Base-by-base conservation (phyloP, 2,797 vertebrate genomes). In the Ctenopoma multispine region DNA sequence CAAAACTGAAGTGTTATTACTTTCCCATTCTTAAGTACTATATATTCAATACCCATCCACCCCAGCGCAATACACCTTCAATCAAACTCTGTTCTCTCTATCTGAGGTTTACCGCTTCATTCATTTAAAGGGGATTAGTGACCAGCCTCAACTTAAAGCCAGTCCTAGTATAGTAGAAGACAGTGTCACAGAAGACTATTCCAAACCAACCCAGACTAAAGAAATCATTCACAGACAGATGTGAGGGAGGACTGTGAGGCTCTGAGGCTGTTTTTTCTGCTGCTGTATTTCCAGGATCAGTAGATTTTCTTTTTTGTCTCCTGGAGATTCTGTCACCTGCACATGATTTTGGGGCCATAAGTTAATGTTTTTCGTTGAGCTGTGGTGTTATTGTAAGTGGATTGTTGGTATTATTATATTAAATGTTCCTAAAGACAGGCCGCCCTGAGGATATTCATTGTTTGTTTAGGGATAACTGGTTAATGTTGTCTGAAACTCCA, bases 41-140 rank as follows among this genome's bases (percentile, higher is more conserved):
- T 36, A 38, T 18, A 50, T 49, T 20, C 23, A 29, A 8, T 17
- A 15, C 5, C 20, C 9, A 34, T 31, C 10, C 5, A 21, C 41
- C 21, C 9, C 41, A 36, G 43, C 31, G 43, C 31, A 14, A 23
- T 27, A 13, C 1, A 40, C 3, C 10, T 36, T 23, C 3, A 34
- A 9, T 40, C 21, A 60, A 48, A 50, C n/a, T 4, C 1, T 58
- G 8, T 51, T 49, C 29, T 43, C 36, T 31, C 29, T 27, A 2
- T 2, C 2, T 47, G 6, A 20, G 7, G n/a, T 29, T 40, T 2
- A 13, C 47, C 4, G 41, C 24, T 72, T 15, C 29, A n/a, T 15
- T 59, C 50, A 73, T 79, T 78, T 54, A 66, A 76, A 36, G 43
- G 49, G 64, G 63, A 84, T 68, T 63, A 41, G 41, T 20, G 15